phyloP scores from a whole-genome alignment of 2,888 invertebrate species.

The Drosophila borborema region DNA sequence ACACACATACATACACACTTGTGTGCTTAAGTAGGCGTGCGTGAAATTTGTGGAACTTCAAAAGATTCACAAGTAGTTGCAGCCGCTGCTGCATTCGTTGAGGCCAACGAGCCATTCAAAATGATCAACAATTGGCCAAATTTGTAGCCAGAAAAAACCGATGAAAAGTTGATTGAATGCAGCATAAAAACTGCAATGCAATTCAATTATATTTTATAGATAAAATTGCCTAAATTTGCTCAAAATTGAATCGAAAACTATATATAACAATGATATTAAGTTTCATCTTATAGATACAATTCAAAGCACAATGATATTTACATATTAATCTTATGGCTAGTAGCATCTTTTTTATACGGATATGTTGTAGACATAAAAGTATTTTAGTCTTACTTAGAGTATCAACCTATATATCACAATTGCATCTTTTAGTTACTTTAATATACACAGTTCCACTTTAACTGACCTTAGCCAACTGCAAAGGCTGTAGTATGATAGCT shows the following conservation, averaged over 20 bases:
- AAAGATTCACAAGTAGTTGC: slow-evolving; percentile 43
- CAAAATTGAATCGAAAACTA: too few species aligned
- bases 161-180: neutral
- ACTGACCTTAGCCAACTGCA: neutral
- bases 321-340: too few species aligned
- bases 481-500: neutral
- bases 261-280: neutral
- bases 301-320: too few species aligned
- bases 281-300: neutral
- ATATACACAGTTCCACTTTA: neutral
- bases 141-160: neutral
- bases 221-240: neutral
- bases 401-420: neutral
- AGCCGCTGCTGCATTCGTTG: slow-evolving; percentile 18
- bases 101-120: slow-evolving; percentile 21
- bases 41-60: slow-evolving; percentile 46
- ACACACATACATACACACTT: slow-evolving; percentile 24
- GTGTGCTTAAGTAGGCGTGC: slow-evolving; percentile 10
- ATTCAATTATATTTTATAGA: neutral
- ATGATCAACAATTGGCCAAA: slow-evolving; percentile 14
- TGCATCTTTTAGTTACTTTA: neutral
- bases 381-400: neutral
- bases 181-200: neutral
- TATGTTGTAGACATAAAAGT: too few species aligned
- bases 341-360: too few species aligned